Evolutionary conservation across 2,888 invertebrate genomes (phyloP), one percentile per base, ranked within the genome.

Genomic region (Heterodera filipjevi): DNA sequence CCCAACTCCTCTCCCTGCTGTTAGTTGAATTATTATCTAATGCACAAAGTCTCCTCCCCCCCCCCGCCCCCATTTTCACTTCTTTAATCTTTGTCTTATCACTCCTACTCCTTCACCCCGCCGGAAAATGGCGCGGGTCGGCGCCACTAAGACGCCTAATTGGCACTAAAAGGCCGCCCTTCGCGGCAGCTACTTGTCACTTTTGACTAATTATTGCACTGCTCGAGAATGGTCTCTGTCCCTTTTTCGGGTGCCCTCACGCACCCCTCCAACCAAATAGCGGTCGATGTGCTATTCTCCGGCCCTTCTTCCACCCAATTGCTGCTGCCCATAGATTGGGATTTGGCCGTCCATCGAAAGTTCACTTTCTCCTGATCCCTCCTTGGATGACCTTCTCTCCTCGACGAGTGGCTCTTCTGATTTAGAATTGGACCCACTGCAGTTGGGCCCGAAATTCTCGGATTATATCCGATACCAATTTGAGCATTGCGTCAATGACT

Each of bases 321-420:
- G 27, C 59, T 59, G 5, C 27, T 27, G 10, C 27, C 59, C 10
- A 0, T 27, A 5, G 59, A 59, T 59, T 59, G 59, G 59, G 68
- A 68, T 19, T 35, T 68, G 68, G 68, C 68, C 2, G n/a, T 68
- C 68, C 68, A 68, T 68, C 68, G 68, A 68, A 35, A 68, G 68
- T 35, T 68, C 68, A 1, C 68, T 68, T 14, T 68, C 68, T 16
- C 68, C 68, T 10, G 68, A 68, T 35, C 68, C 68, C 16, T 68
- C 33, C 35, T 19, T 68, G 68, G 68, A 68, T 35, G 68, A 68
- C 32, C 68, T 68, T 19, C 30, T 68, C 33, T 68, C 68, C 8
- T 35, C 68, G 33, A 68, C 68, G 32, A 35, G 68, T 27, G 33
- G 27, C 33, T 19, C 33, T 10, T 68, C 66, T 27, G 33, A 35